Base-by-base conservation (phyloP, 35 echinoderm and acorn worm genomes). In the Stichopus chloronotus region DNA sequence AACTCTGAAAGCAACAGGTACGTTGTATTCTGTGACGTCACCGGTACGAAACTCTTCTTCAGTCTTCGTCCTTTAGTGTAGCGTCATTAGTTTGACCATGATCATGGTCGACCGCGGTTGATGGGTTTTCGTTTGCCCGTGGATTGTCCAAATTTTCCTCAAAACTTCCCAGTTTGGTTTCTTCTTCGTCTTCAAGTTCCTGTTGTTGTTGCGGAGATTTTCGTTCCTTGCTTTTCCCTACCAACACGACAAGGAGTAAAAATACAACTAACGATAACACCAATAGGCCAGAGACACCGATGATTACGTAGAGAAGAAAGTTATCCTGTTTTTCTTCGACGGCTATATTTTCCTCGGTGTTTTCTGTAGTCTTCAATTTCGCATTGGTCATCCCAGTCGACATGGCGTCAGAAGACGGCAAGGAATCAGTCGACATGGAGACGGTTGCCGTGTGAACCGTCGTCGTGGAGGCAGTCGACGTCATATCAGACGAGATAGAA, bases 11-110 rank as follows among this genome's bases (percentile, higher is more conserved):
- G 69, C 69, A 20, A 74, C 69, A 74, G 69, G 69, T 20, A 74
- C 22, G 17, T 74, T 74, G 69, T 74, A 74, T 74, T 74, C 69
- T 74, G 69, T 74, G 16, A 74, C 69, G 22, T n/a, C 69, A 74
- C 19, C 69, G 7, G 69, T 74, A 7, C 69, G 6, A 14, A 74
- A 19, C 8, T 74, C 69, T 19, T 74, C 19, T n/a, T 74, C 69
- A n/a, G 69, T 74, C 69, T 6, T 74, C 69, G 19, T 74, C 69
- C n/a, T 74, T 14, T 2, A 74, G 19, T 74, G 19, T n/a, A 20
- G n/a, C 17, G 13, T 2, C 7, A 7, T 43, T 43, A 43, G 30
- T 43, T 43, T 43, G 0, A 43, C 30, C 30, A 43, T 43, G 30
- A 43, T 43, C 30, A 43, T 43, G 30, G 30, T 43, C 30, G 30